Conservation (phyloP, 2,797 vertebrate genomes). For the Florisuga fusca region DNA sequence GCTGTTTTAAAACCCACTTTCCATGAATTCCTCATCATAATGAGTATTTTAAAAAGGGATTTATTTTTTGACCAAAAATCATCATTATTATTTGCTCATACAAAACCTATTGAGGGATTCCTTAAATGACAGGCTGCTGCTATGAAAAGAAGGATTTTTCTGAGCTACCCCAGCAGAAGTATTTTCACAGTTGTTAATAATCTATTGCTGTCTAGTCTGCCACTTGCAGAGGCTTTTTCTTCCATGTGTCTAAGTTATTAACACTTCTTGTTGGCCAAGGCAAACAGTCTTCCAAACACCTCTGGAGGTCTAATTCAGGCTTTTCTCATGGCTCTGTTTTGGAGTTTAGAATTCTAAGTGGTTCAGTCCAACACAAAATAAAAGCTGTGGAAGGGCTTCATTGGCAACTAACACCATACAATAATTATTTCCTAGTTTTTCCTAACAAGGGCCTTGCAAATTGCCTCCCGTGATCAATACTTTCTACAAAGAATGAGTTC, state of each 20-base stretch:
- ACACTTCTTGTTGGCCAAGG: constrained; percentile 13
- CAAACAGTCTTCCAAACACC: not conserved
- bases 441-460: not conserved
- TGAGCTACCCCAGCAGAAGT: constrained; percentile 47
- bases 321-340: constrained; percentile 23
- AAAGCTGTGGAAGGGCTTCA: not conserved
- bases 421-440: constrained; percentile 51
- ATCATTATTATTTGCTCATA: constrained; percentile 14
- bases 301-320: constrained; percentile 10
- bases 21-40: constrained; percentile 30
- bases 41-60: not conserved
- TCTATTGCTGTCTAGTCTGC: constrained; percentile 7
- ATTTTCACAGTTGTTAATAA: constrained; percentile 34
- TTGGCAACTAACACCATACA: not conserved
- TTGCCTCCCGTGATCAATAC: constrained; percentile 56
- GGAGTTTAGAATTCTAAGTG: constrained; percentile 34
- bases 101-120: constrained; percentile 40
- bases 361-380: constrained; percentile 20
- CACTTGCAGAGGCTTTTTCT: not conserved
- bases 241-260: constrained; percentile 8
- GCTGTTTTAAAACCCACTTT: constrained; percentile 33
- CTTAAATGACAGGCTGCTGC: constrained; percentile 27
- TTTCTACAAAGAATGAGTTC: constrained; percentile 39
- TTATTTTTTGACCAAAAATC: not conserved
- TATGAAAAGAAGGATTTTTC: not conserved